Conservation (phyloP, 2,888 invertebrate genomes). For the Hoplodrina ambigua region DNA sequence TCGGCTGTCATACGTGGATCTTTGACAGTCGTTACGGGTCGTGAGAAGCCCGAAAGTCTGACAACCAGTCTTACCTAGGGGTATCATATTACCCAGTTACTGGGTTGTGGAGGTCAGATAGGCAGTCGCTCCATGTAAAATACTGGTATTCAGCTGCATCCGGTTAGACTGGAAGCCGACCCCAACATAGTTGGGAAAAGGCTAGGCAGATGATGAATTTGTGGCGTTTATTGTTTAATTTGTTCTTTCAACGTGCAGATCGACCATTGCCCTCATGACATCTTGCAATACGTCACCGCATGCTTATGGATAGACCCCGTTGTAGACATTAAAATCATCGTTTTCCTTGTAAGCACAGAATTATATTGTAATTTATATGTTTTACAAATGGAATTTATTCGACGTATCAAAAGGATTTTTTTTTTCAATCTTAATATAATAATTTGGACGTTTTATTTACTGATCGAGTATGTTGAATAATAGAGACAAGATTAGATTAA, state of each 20-base stretch:
- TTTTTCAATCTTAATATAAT: background rate
- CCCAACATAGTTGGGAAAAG: no score
- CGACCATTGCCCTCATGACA: constrained; percentile 41
- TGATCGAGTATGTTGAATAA: background rate
- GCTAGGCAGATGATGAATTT: no score
- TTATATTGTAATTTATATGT: constrained; percentile 38
- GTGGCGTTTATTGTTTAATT: constrained; percentile 18
- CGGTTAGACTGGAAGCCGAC: no score
- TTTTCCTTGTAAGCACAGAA: constrained; percentile 53
- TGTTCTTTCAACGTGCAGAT: background rate
- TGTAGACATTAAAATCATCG: constrained; percentile 36
- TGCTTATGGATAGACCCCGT: constrained; percentile 43
- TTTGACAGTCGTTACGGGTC: no score
- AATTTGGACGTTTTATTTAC: background rate
- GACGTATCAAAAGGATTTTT: background rate
- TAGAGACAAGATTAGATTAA: background rate
- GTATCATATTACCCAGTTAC: no score
- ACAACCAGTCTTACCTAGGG: no score
- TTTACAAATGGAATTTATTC: constrained; percentile 6
- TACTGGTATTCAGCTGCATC: no score
- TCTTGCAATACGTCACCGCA: constrained; percentile 38
- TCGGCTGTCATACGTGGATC: no score
- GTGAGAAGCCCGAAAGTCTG: no score
- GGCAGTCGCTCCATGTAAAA: no score
- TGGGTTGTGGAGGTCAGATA: no score